Percentiles rank a stretch among this genome's conserved stretches.
Evolutionary conservation across 2,113 vertebrate species (phyloP).

Genomic region (Cyprinodon tularosa): DNA sequence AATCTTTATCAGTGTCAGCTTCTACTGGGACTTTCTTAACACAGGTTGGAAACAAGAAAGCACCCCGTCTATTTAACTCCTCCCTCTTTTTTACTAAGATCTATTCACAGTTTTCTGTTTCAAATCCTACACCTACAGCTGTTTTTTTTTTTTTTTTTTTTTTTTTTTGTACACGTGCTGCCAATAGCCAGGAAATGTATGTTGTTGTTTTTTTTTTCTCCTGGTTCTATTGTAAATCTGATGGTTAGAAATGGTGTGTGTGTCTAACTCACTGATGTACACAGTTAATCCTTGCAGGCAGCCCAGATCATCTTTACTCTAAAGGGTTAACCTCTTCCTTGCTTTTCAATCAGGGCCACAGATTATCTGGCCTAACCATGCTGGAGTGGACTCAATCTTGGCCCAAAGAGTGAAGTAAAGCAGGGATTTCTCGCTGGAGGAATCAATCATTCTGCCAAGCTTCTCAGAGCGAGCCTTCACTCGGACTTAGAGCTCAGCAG

Average conservation of each 20-base stretch:
- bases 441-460: slow-evolving; percentile 74
- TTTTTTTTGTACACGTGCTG: neutral
- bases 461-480: slow-evolving; percentile 55
- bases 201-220: neutral
- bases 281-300: slow-evolving; percentile 59
- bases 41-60: slow-evolving; percentile 27
- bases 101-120: slow-evolving; percentile 25
- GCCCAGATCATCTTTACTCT: slow-evolving; percentile 52
- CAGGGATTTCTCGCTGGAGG: slow-evolving; percentile 70
- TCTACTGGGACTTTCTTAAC: slow-evolving; percentile 32
- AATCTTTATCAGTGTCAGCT: slow-evolving; percentile 61
- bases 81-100: slow-evolving; percentile 31
- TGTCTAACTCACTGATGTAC: slow-evolving; percentile 21
- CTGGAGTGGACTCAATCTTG: slow-evolving; percentile 72
- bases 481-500: slow-evolving; percentile 51
- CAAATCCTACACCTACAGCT: neutral
- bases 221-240: neutral
- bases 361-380: slow-evolving; percentile 73
- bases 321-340: slow-evolving; percentile 71
- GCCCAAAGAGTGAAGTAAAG: slow-evolving; percentile 67
- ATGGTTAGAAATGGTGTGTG: neutral
- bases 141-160: neutral
- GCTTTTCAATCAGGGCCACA: slow-evolving; percentile 73
- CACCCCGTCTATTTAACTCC: slow-evolving; percentile 36
- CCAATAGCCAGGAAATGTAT: neutral